These are phyloP conservation scores for Mionectes olivaceus DNA, from an alignment of 2,797 vertebrate species.

Conservation along the genomic window DNA sequence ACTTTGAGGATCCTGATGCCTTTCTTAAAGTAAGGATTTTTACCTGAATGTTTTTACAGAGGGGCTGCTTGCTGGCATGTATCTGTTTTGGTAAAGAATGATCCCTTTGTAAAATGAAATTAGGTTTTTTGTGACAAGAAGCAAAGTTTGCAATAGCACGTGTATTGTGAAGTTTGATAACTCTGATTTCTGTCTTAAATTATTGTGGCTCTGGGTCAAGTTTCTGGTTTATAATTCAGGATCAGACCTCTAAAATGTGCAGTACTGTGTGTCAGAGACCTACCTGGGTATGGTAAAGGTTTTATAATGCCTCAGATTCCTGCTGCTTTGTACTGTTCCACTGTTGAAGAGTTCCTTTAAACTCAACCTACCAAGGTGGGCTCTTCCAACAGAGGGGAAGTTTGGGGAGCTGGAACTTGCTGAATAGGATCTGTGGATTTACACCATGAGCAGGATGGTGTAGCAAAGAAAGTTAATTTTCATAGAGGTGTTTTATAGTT, in stretches of 20 bases:
- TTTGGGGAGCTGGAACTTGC: neutral
- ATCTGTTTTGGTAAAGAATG: neutral
- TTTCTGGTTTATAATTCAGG: neutral
- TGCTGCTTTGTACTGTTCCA: neutral
- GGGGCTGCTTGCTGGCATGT: neutral
- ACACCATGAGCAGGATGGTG: neutral
- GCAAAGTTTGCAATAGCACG: neutral
- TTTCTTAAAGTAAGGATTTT: neutral
- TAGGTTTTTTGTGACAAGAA: neutral
- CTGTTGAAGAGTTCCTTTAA: neutral
- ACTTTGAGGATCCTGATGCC: neutral
- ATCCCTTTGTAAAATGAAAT: neutral
- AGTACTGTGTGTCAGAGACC: neutral
- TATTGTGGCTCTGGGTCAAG: neutral
- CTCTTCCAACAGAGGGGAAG: neutral
- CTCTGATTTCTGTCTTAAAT: neutral
- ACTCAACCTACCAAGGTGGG: neutral
- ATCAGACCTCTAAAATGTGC: neutral
- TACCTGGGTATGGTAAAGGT: neutral
- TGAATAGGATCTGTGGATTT: neutral
- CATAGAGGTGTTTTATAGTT: neutral
- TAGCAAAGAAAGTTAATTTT: neutral
- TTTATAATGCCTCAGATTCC: neutral
- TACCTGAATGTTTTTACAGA: neutral
- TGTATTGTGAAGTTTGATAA: neutral